Conservation (phyloP, 2,113 vertebrate species). For the Hemichromis elongatus region DNA sequence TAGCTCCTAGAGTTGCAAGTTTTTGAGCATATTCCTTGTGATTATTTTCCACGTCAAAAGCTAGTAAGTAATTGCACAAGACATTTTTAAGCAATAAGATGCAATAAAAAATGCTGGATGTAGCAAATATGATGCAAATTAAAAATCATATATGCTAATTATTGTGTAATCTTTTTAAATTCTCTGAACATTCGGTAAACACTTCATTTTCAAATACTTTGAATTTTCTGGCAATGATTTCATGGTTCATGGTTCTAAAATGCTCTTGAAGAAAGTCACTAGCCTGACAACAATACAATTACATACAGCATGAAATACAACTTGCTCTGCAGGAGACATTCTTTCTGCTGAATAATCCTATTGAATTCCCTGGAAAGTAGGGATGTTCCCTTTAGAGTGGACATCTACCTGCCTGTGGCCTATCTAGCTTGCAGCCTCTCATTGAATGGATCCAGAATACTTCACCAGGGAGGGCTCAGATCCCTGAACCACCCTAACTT, state of each 20-base stretch:
- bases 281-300: background rate
- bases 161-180: background rate
- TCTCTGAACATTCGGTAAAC: background rate
- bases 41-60: background rate
- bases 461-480: background rate
- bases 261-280: background rate
- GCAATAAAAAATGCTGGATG: background rate
- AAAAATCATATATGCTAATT: background rate
- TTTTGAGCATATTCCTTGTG: background rate
- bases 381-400: background rate
- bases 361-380: background rate
- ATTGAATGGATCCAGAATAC: background rate
- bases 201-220: background rate
- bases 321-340: background rate
- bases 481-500: background rate
- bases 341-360: background rate
- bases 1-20: background rate
- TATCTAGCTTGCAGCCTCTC: background rate
- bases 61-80: background rate
- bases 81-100: background rate
- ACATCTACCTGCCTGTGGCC: background rate
- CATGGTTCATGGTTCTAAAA: background rate
- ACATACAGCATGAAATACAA: background rate
- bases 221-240: background rate
- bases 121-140: background rate